These are phyloP conservation scores for Thymelicus lineola DNA, from an alignment of 2,888 invertebrate genomes.

Conservation along the genomic window DNA sequence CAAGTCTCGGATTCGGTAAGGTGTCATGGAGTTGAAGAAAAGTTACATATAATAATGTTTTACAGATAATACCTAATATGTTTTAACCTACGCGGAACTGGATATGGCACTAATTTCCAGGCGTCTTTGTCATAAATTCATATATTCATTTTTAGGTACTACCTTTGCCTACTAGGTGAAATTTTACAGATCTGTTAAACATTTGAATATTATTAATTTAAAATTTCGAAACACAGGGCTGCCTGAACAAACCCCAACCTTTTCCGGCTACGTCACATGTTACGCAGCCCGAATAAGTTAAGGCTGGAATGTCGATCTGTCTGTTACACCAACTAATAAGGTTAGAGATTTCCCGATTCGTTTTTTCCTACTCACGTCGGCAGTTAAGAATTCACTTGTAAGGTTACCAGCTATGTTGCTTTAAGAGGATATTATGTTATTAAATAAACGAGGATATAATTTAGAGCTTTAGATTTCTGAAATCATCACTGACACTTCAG, in stretches of 20 bases:
- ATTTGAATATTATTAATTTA: background rate
- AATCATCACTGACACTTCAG: too few relatives aligned
- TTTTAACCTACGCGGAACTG: too few relatives aligned
- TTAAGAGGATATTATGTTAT: background rate
- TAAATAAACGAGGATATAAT: too few relatives aligned
- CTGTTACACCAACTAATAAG: constrained; percentile 41
- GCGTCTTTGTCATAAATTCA: too few relatives aligned
- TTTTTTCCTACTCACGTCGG: constrained; percentile 41
- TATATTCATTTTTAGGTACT: too few relatives aligned
- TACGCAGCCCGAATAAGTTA: constrained; percentile 33
- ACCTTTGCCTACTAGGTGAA: too few relatives aligned
- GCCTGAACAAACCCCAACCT: constrained; percentile 34
- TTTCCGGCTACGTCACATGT: constrained; percentile 42
- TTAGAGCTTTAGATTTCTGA: too few relatives aligned
- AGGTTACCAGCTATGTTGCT: background rate
- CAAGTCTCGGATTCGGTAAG: too few relatives aligned
- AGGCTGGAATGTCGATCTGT: constrained; percentile 42
- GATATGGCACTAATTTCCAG: too few relatives aligned
- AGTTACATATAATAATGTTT: too few relatives aligned
- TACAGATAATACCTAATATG: too few relatives aligned
- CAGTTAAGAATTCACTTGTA: constrained; percentile 23
- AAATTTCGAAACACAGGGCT: constrained; percentile 5
- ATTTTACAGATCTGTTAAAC: background rate
- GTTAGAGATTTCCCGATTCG: constrained; percentile 43
- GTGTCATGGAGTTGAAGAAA: too few relatives aligned